phyloP scores from a whole-genome alignment of 2,113 vertebrate genomes.

The Perccottus glenii region DNA sequence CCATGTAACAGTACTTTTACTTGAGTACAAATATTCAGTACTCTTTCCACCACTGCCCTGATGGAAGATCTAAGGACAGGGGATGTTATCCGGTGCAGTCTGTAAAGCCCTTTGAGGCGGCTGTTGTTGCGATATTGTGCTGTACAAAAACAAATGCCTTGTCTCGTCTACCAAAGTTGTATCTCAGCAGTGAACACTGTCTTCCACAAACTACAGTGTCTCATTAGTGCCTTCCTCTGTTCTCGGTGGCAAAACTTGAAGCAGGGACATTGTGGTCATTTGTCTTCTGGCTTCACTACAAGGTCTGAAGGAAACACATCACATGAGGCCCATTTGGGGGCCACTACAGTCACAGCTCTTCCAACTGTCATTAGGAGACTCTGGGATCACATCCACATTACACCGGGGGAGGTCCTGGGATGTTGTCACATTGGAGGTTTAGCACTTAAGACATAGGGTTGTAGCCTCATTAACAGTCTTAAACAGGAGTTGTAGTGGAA shows the following conservation, averaged over 20 bases:
- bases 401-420: neutral
- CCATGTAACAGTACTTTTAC: too few species aligned
- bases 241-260: slow-evolving; percentile 2
- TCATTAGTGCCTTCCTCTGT: slow-evolving; percentile 19
- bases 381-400: neutral
- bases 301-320: neutral
- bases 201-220: slow-evolving; percentile 16
- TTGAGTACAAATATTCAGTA: too few species aligned
- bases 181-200: slow-evolving; percentile 1
- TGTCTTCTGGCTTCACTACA: neutral
- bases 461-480: too few species aligned
- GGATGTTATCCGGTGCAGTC: too few species aligned
- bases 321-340: neutral
- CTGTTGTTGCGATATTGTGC: neutral
- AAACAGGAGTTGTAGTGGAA: neutral
- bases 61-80: too few species aligned
- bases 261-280: neutral
- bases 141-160: neutral
- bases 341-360: neutral
- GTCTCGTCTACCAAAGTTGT: neutral
- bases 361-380: neutral
- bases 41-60: too few species aligned
- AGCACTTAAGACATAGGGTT: neutral
- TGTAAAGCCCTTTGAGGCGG: too few species aligned
- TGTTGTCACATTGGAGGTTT: neutral